Conservation (phyloP, 2,888 invertebrate genomes). For the Ethmia dodecea region DNA sequence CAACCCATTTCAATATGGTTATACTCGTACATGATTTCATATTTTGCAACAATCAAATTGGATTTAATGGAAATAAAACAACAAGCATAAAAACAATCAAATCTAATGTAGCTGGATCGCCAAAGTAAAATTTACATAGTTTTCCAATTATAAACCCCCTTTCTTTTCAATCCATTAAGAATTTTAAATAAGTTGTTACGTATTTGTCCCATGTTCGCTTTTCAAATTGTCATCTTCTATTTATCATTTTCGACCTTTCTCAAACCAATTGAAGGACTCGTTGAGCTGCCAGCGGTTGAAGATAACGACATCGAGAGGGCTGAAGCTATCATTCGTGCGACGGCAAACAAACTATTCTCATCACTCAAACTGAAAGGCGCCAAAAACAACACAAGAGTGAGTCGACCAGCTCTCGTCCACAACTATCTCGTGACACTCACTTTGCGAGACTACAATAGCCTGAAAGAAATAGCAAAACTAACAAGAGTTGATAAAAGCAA, state of each 20-base stretch:
- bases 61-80: too few species aligned
- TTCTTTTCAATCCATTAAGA: too few species aligned
- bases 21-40: too few species aligned
- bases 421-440: constrained; percentile 11
- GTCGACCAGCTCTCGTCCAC: constrained; percentile 5
- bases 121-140: too few species aligned
- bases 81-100: too few species aligned
- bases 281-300: constrained; percentile 16
- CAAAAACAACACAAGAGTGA: constrained; percentile 9
- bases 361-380: constrained; percentile 1
- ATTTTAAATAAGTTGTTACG: neutral
- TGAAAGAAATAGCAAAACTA: constrained; percentile 11
- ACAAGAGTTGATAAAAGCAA: constrained; percentile 7
- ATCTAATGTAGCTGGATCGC: too few species aligned
- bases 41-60: too few species aligned
- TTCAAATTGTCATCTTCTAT: neutral
- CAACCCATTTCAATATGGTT: too few species aligned
- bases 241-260: neutral
- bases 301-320: constrained; percentile 18
- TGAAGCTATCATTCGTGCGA: constrained; percentile 21
- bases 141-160: too few species aligned
- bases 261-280: neutral
- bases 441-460: constrained; percentile 7
- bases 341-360: constrained; percentile 20
- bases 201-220: neutral